Base-by-base conservation (phyloP, 1,140 invertebrate species). In the Hormaphis cornu region DNA sequence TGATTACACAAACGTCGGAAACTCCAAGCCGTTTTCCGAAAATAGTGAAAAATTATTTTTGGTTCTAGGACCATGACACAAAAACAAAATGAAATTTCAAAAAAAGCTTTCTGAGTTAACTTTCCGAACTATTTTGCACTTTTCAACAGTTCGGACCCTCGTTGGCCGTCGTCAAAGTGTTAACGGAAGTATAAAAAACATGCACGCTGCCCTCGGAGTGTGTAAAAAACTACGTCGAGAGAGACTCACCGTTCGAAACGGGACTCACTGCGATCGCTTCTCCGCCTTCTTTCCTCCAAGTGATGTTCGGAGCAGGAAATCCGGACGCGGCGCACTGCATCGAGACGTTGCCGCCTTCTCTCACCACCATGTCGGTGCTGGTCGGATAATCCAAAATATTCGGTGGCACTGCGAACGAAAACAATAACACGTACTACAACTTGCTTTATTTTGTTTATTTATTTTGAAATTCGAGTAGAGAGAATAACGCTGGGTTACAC, bases 321-420 rank as follows among this genome's bases (percentile, higher is more conserved):
- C 92, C 92, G 53, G 83, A 87, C 28, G 88, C 88, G n/a, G 86
- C 87, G 79, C 93, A 95, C 69, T 85, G 85, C 72, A 95, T 79
- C 72, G 87, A 91, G 70, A 93, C 87, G 76, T 92, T 91, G 71
- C 86, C 85, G 37, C 89, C 90, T 80, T 95, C 93, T 30, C 88
- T 81, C 56, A 91, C 90, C 46, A 90, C 86, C 82, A 93, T 89
- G 78, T 95, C 91, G 40, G 89, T 86, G 76, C 90, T 91, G 24
- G 91, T 91, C 40, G 89, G 87, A 73, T 88, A 86, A 56, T 76
- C 75, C 77, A 92, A 81, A 77, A 92, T 93, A 81, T 92, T 89
- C 72, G 92, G 91, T 56, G 91, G 91, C 72, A 94, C 92, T 94
- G 81, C 72, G 85, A 82, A 76, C 53, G 74, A 74, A 69, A 71